These are phyloP conservation scores for Plebejus argus DNA, from an alignment of 2,888 invertebrate species.

Conservation along the genomic window DNA sequence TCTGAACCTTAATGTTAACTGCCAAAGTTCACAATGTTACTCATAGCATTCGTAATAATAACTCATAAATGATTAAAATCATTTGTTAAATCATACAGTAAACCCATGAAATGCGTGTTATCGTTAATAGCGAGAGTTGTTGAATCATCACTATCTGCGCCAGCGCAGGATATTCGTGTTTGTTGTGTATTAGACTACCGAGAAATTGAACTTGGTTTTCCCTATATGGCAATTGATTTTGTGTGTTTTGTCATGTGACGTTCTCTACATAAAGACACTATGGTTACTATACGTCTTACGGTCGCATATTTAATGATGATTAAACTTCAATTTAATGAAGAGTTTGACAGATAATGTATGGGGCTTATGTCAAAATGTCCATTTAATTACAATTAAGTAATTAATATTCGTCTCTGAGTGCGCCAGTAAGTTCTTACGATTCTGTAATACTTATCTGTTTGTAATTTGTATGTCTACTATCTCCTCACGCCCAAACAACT, in stretches of 20 bases:
- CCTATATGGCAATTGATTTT: not conserved
- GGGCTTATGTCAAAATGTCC: no score
- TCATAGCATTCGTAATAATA: not conserved
- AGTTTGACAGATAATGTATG: no score
- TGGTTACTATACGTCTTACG: no score
- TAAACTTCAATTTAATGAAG: no score
- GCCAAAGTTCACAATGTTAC: not conserved
- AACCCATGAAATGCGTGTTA: not conserved
- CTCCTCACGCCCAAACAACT: no score
- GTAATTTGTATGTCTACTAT: no score
- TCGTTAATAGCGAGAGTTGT: not conserved
- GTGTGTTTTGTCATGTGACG: not conserved
- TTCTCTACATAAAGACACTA: not conserved
- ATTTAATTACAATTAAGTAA: no score
- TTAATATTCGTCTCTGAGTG: no score
- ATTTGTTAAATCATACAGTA: not conserved
- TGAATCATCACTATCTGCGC: slow-evolving; percentile 28
- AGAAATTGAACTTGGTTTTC: not conserved
- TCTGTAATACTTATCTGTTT: no score
- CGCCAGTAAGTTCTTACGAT: no score
- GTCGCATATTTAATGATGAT: no score
- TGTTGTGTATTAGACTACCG: not conserved
- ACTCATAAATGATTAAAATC: not conserved
- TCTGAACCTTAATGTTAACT: not conserved
- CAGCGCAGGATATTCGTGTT: slow-evolving; percentile 15